Percentiles rank a stretch among this genome's conserved stretches.
phyloP scores from a whole-genome alignment of 2,113 vertebrate genomes.

The Peromyscus californicus region DNA sequence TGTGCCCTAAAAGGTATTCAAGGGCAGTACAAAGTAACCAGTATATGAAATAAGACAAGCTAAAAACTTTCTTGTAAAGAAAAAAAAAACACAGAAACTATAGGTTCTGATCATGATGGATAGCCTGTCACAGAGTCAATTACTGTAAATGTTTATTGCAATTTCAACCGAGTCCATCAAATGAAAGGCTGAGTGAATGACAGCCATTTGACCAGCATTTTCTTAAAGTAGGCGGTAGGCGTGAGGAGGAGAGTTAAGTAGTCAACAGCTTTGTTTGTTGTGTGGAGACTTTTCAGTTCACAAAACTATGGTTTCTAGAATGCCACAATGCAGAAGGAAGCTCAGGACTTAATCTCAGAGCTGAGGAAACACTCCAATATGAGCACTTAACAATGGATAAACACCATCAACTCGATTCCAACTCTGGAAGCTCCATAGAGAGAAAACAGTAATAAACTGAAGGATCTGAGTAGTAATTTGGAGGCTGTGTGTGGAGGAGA shows the following conservation, averaged over 20 bases:
- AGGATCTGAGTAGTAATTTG: background rate
- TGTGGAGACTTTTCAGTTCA: background rate
- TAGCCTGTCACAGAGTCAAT: background rate
- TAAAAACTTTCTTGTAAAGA: background rate
- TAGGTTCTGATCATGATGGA: background rate
- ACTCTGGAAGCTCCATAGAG: background rate
- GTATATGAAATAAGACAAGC: background rate
- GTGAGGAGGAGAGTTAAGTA: rapidly evolving
- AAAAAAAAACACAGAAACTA: background rate
- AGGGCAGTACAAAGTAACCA: background rate
- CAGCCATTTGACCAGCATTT: background rate
- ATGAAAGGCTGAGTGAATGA: background rate
- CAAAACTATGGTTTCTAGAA: background rate
- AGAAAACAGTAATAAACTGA: background rate
- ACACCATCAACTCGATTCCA: background rate
- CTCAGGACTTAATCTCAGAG: background rate
- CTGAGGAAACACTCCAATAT: background rate
- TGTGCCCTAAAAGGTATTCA: background rate
- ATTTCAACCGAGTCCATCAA: background rate
- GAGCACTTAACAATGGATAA: background rate
- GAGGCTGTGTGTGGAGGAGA: background rate
- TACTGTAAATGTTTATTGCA: background rate
- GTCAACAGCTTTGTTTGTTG: background rate
- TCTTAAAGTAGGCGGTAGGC: too few species aligned
- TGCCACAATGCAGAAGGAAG: background rate